Conservation (phyloP, 2,797 vertebrate genomes). For the Crenichthys baileyi region DNA sequence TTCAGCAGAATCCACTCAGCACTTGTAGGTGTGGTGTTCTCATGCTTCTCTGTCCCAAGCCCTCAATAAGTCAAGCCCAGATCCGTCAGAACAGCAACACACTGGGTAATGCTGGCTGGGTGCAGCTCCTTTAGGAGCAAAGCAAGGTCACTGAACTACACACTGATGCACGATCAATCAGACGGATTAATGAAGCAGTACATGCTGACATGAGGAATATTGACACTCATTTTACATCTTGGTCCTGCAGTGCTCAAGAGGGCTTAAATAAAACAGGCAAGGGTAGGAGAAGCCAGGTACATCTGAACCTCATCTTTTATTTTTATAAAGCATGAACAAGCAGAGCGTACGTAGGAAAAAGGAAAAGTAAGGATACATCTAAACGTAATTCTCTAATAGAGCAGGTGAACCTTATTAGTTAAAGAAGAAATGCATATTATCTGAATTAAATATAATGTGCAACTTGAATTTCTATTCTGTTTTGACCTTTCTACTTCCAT, state of each 20-base stretch:
- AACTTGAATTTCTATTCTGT: no score
- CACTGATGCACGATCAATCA: conserved; percentile 73
- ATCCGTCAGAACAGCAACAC: conserved; percentile 55
- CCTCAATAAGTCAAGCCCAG: conserved; percentile 54
- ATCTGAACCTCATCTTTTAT: conserved; percentile 46
- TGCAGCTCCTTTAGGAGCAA: conserved; percentile 66
- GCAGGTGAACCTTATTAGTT: background rate
- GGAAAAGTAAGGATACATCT: background rate
- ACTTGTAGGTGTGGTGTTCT: conserved; percentile 19
- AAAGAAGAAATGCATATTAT: background rate
- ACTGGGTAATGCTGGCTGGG: conserved; percentile 57
- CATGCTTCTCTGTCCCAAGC: conserved; percentile 42
- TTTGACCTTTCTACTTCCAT: background rate
- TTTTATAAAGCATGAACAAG: conserved; percentile 21
- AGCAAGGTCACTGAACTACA: conserved; percentile 69
- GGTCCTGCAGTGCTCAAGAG: conserved; percentile 49
- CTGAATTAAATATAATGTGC: background rate
- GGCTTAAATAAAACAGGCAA: conserved; percentile 57
- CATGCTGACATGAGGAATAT: conserved; percentile 73
- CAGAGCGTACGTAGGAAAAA: conserved; percentile 7
- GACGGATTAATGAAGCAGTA: conserved; percentile 73
- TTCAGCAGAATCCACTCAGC: conserved; percentile 15
- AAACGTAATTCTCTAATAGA: background rate
- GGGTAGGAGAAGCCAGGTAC: conserved; percentile 42
- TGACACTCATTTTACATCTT: conserved; percentile 66